Base-by-base conservation (phyloP, 2,797 vertebrate genomes). In the Decapterus maruadsi region DNA sequence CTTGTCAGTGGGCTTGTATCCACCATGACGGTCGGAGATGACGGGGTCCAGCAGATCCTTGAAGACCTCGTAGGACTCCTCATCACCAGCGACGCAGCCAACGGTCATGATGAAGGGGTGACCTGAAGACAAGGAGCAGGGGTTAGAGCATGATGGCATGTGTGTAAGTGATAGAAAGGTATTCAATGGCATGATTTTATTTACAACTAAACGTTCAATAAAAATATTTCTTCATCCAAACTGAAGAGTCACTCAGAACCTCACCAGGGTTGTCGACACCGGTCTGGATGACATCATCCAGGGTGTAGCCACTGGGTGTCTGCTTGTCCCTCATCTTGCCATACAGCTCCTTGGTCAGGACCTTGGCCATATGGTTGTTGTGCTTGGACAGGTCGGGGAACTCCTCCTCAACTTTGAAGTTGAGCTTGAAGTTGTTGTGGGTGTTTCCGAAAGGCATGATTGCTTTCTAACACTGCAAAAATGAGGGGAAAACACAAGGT, bases 341-440 rank as follows among this genome's bases (percentile, higher is more conserved):
- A 73, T 99, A 99, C 0, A 99, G 43, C 0, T 97, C 96, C 1
- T 83, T 94, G 72, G 95, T 96, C 85, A 99, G 93, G 10, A 64
- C 91, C 85, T 98, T 98, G 90, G 98, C 98, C 98, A 99, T 99
- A 89, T 99, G 97, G 94, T 99, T 99, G 95, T 99, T 99, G 92
- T 99, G 97, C 80, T 96, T 89, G 77, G 46, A 63, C 78, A 99
- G 94, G 93, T 99, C 96, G 0, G 98, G 98, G 80, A 26, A 99
- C 83, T 99, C 97, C 2, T 98, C 96, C 61, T 97, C 96, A 1
- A 87, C 36, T 40, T 90, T 91, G 93, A 88, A 99, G 92, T 98
- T 98, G 91, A 96, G 82, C 78, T 99, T 99, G 94, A 90, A 94
- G 93, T 98, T 97, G 96, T 98, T 98, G 96, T 99, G 98, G 88